Evolutionary conservation across 64 coral and sea anemone species (phyloP), one percentile per base, ranked within the genome.

Genomic region (Exaiptasia diaphana): DNA sequence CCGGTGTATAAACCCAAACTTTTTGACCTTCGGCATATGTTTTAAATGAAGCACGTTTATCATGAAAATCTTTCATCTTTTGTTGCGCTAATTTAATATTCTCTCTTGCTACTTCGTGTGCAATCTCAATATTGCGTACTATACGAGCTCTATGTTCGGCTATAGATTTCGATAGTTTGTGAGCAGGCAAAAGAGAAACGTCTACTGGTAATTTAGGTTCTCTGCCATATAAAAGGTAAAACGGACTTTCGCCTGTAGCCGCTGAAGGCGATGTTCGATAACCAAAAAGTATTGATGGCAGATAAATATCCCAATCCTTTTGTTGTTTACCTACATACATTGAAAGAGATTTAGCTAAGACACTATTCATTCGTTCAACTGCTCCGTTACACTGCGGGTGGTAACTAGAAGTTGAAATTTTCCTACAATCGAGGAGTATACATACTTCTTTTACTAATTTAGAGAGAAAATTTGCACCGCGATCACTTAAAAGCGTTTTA

Each of bases 1-100:
- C 65, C n/a, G 86, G 86, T 0, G 65, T 81, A 31, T 54, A 88
- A 17, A 79, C 75, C 75, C 63, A 88, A 28, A 88, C 86, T 0
- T 40, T 20, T 8, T 72, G 49, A 22, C 86, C 86, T 26, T 53
- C 76, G 10, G 18, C 12, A 46, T 68, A 88, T 1, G 24, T n/a
- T 1, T 23, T 13, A 0, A 64, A 53, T 40, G 32, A 50, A 23
- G 67, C 58, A 52, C 24, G 73, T 55, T 25, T 81, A 54, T 68
- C 79, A 68, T 26, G 62, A 0, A n/a, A 9, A 15, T 20, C 42
- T 53, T 81, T 81, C 58, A 67, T 81, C 3, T 43, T 26, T 38
- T 81, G 78, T 64, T 81, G 78, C 1, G 58, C 78, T 10, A 27
- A 18, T 31, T 81, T 56, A 28, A 67, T 81, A 67, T 65, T 64